Percentiles rank a stretch among this genome's conserved stretches.
phyloP scores from a whole-genome alignment of 2,888 invertebrate genomes.

The Pollenia angustigena region DNA sequence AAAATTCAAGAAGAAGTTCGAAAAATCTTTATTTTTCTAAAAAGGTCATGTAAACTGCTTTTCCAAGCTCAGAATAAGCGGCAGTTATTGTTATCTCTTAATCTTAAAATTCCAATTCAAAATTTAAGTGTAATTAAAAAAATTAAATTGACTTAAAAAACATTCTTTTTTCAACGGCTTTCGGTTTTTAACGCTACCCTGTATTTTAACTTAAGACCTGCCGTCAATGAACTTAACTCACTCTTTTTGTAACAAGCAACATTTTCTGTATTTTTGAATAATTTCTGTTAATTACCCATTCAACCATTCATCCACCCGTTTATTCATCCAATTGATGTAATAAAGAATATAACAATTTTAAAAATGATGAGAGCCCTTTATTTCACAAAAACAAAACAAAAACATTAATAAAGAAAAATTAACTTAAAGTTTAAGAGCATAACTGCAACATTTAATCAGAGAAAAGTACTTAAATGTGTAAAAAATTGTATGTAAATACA shows the following conservation, averaged over 20 bases:
- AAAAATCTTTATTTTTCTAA: too few species aligned
- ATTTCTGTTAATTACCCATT: conserved; percentile 39
- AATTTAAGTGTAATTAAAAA: too few species aligned
- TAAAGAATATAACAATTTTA: conserved; percentile 52
- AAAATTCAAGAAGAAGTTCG: too few species aligned
- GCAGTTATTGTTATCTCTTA: too few species aligned
- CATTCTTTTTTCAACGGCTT: neutral
- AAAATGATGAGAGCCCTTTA: conserved; percentile 51
- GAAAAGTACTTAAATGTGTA: conserved; percentile 32
- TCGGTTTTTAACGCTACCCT: too few species aligned
- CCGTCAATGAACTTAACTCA: conserved; percentile 44
- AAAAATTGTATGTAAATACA: neutral
- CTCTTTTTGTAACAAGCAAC: neutral
- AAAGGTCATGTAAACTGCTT: too few species aligned
- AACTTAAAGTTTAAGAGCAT: conserved; percentile 60
- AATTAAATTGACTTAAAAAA: neutral
- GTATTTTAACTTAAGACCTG: neutral
- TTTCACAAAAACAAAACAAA: conserved; percentile 6
- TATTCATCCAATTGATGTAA: conserved; percentile 41
- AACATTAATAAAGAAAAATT: conserved; percentile 19
- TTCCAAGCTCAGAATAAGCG: too few species aligned
- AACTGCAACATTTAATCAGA: conserved; percentile 59
- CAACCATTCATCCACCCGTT: conserved; percentile 23
- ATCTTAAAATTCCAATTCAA: too few species aligned
- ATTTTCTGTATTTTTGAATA: conserved; percentile 5